Conservation (phyloP, 2,888 invertebrate species). For the Pinctada fucata region DNA sequence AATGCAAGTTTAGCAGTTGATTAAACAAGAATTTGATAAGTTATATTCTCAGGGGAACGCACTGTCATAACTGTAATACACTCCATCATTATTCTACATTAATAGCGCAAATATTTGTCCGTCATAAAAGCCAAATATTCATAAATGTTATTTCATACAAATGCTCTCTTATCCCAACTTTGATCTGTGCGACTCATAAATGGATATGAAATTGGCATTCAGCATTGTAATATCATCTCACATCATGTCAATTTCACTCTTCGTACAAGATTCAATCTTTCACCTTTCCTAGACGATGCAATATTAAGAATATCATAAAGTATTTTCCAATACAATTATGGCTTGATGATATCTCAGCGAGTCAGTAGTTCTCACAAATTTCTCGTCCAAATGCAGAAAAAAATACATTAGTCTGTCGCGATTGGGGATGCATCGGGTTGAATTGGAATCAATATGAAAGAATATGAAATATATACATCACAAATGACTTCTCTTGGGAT, state of each 20-base stretch:
- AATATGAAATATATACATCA: constrained; percentile 42
- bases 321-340: constrained; percentile 28
- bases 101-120: neutral
- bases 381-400: neutral
- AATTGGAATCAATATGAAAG: constrained; percentile 35
- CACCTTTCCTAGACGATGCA: constrained; percentile 3
- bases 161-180: neutral
- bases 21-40: too few relatives aligned
- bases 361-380: constrained; percentile 3
- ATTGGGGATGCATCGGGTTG: too few relatives aligned
- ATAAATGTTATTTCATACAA: neutral
- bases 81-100: neutral
- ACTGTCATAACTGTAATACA: too few relatives aligned
- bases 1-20: too few relatives aligned
- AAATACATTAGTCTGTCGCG: neutral
- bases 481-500: constrained; percentile 34
- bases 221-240: neutral
- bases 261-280: too few relatives aligned
- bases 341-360: neutral
- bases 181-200: neutral
- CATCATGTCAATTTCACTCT: neutral
- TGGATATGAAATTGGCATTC: neutral
- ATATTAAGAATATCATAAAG: constrained; percentile 29
- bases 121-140: neutral
- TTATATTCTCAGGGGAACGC: too few relatives aligned